Base-by-base conservation (phyloP, 2,888 invertebrate species). In the Eretmocerus hayati region DNA sequence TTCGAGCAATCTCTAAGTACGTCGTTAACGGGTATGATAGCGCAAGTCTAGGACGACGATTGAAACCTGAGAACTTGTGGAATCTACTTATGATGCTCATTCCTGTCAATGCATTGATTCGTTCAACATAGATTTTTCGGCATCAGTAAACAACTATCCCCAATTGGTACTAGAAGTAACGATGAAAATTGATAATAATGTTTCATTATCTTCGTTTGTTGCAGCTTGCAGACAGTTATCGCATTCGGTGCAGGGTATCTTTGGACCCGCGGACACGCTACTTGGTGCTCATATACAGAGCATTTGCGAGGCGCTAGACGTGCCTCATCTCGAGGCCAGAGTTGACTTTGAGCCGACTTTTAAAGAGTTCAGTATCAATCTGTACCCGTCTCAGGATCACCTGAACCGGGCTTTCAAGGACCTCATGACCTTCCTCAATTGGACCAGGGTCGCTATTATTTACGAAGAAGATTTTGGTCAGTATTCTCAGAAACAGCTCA, bases 401-500 rank as follows among this genome's bases (percentile, higher is more conserved):
- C 79, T 94, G 67, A 87, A 90, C 65, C 78, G 78, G 65, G 89
- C 90, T 0, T 90, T 91, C 72, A 79, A 84, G 48, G 93, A 94
- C 64, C 79, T 93, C 57, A 88, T 94, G 70, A 76, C 81, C 9
- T 89, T 89, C 68, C 80, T 93, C 52, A 90, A 91, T 68, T 95
- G 95, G 95, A 90, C 90, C 3, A 83, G 85, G 65, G 90, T 94
- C 63, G 93, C 91, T 1, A 85, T 96, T 46, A 83, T 96, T 37
- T 95, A 94, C 65, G 94, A 96, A 65, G 90, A 94, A 62, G 91
- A 92, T 61, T 84, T 85, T 65, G 90, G 90, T 90, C 65, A 77
- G 79, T 62, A 9, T 33, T 26, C 6, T n/a, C n/a, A n/a, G n/a
- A n/a, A n/a, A n/a, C n/a, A n/a, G n/a, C n/a, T n/a, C n/a, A n/a